Evolutionary conservation across 2,888 invertebrate species (phyloP), one percentile per base, ranked within the genome.

Genomic region (Deilephila porcellus): DNA sequence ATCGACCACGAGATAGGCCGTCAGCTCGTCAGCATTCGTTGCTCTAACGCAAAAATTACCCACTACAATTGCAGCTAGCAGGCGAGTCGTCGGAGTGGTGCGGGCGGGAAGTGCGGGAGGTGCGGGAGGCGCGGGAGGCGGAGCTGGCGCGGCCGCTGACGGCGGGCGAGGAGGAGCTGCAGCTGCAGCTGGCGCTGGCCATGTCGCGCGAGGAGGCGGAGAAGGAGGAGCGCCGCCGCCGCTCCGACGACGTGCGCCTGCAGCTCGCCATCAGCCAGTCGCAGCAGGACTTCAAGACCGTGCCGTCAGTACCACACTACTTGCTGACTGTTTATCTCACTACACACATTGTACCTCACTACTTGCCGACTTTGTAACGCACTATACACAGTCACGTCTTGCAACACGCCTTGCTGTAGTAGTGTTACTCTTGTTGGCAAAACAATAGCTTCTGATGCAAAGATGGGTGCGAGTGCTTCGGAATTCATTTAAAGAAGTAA

Each of bases 161-260:
- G 0, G 98, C 98, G 0, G 99, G 99, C 4, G 99, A 99, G 91
- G 99, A 99, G 92, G 99, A 99, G 91, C 95, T 99, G 79, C 99
- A 99, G 92, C 95, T 99, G 80, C 99, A 99, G 94, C 95, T 99
- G 86, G 99, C 99, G 70, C 95, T 99, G 88, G 99, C 99, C 73
- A 99, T 99, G 98, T 98, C 98, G 71, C 97, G 99, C 77, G 99
- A 99, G 93, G 99, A 99, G 95, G 99, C 99, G 52, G 99, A 99
- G 88, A 97, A 98, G 83, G 99, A 99, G 90, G 98, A 99, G 93
- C 97, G 98, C 81, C 96, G 98, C 88, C 95, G 98, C 75, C 97
- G 99, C 79, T 98, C 98, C 81, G 99, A 99, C 91, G 99, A 99
- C 93, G 98, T 99, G 78, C 96, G 99, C 79, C 96, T 99, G 81